A percentile compares a stretch with the other conserved stretches of the same genome.
Conservation (phyloP, 2,113 vertebrate genomes). For the Bos taurus region DNA sequence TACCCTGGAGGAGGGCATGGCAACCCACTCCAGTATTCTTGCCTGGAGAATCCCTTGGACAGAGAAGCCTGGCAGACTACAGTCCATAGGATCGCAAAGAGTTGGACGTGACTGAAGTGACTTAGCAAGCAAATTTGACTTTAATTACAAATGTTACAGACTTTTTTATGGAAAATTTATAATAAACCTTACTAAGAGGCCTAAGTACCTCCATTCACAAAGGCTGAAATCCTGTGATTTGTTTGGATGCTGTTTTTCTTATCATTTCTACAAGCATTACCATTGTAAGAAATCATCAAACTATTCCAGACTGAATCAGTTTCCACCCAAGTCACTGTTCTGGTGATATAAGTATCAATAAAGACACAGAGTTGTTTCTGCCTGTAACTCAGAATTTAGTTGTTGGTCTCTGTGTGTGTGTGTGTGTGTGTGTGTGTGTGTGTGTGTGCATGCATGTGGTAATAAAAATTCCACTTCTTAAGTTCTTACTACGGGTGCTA, state of each 20-base stretch:
- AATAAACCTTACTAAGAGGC: neutral
- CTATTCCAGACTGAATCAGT: neutral
- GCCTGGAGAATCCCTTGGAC: neutral
- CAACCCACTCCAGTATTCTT: neutral
- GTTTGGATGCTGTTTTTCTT: neutral
- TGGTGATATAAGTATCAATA: neutral
- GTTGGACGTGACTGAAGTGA: neutral
- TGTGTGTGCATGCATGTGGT: fast-evolving
- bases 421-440: neutral
- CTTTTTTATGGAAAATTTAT: neutral
- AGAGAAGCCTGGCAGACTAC: neutral
- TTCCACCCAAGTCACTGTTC: neutral
- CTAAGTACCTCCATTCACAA: neutral
- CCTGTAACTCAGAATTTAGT: neutral
- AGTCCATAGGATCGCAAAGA: neutral
- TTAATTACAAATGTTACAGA: neutral
- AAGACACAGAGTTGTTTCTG: neutral
- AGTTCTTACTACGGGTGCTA: neutral
- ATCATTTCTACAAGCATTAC: neutral
- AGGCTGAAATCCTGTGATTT: neutral
- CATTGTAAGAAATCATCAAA: neutral
- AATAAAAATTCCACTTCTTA: neutral
- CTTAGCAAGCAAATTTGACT: neutral
- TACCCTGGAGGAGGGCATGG: neutral
- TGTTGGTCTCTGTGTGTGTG: neutral